Conservation (phyloP, 1,140 invertebrate genomes). For the Drosophila athabasca region DNA sequence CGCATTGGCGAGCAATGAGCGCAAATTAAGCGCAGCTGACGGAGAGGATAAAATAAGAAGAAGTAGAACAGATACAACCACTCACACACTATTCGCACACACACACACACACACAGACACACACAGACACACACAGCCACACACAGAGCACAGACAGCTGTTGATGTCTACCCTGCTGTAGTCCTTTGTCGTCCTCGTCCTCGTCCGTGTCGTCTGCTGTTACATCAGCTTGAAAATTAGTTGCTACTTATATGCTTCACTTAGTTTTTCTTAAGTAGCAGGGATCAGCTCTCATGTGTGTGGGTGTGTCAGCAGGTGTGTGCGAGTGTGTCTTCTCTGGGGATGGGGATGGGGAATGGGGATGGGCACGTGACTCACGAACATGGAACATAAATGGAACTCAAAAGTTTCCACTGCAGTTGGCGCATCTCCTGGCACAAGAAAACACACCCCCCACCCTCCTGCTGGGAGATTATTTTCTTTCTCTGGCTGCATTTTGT, state of each 20-base stretch:
- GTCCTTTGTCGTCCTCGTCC: conserved; percentile 27
- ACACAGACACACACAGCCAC: neutral
- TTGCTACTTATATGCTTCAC: conserved; percentile 81
- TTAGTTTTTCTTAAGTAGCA: conserved; percentile 81
- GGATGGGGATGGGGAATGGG: conserved; percentile 10
- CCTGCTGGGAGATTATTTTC: conserved; percentile 62
- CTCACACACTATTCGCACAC: neutral
- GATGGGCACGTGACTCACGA: conserved; percentile 7
- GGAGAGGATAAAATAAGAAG: conserved; percentile 27
- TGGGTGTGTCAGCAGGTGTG: conserved; percentile 39
- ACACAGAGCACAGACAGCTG: conserved; percentile 18
- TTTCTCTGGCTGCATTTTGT: conserved; percentile 66
- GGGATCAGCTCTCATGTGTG: conserved; percentile 63
- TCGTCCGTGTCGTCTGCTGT: conserved; percentile 52
- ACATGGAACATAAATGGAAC: neutral
- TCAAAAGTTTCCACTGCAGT: no score
- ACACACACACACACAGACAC: neutral
- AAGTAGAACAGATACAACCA: conserved; percentile 29
- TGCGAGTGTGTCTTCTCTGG: conserved; percentile 7
- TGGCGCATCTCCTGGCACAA: no score
- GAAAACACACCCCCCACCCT: no score
- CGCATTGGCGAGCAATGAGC: conserved; percentile 68
- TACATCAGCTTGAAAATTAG: conserved; percentile 80
- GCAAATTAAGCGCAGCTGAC: conserved; percentile 73
- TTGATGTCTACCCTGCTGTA: conserved; percentile 26